A percentile compares a stretch with the other conserved stretches of the same genome.
phyloP scores from a whole-genome alignment of 1,140 invertebrate genomes.

The Zeugodacus cucurbitae region DNA sequence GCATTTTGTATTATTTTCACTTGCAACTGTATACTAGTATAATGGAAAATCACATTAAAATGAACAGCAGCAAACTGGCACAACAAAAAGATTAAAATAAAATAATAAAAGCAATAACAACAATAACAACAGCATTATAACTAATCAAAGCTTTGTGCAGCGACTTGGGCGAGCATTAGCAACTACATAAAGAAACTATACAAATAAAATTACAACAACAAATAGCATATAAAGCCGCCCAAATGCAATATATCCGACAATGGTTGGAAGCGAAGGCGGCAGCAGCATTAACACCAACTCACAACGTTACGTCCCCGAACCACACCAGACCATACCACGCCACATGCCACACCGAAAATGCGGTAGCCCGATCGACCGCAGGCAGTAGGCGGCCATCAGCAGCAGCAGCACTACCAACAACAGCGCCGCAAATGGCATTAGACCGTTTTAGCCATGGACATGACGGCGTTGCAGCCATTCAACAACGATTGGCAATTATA shows the following conservation, averaged over 20 bases:
- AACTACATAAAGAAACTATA: background rate
- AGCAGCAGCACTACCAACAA: background rate
- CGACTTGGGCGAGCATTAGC: background rate
- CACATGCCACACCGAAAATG: slow-evolving; percentile 3
- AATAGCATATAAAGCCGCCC: background rate
- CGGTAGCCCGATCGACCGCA: slow-evolving; percentile 13
- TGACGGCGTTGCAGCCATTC: background rate
- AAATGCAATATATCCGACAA: background rate
- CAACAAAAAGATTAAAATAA: background rate
- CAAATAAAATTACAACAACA: background rate
- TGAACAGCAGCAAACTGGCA: slow-evolving; percentile 16
- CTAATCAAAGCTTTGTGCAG: background rate
- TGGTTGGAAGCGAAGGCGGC: background rate
- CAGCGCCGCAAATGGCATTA: background rate
- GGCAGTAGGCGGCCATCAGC: background rate
- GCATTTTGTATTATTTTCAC: background rate
- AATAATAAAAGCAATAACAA: background rate
- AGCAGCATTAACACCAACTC: slow-evolving; percentile 15
- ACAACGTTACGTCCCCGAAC: background rate
- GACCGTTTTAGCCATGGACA: background rate
- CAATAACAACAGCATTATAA: background rate
- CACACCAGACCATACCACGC: background rate
- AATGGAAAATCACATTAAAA: slow-evolving; percentile 25
- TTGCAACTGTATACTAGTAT: too few species aligned
- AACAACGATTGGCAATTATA: slow-evolving; percentile 38